These are phyloP conservation scores for Pocillopora damicornis DNA, from an alignment of 64 coral and sea anemone genomes.

Conservation along the genomic window DNA sequence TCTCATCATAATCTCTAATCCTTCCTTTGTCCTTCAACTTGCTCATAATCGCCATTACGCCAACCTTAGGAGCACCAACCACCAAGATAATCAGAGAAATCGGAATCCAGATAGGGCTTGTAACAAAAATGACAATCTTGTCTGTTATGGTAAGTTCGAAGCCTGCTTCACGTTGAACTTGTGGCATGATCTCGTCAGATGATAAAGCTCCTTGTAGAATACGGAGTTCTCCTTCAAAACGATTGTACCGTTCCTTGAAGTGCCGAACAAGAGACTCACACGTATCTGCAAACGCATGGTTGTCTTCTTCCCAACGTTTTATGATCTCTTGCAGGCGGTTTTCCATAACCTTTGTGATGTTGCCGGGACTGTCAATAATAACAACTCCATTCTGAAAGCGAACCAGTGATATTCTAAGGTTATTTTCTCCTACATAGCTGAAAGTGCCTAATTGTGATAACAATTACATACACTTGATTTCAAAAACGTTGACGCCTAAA, in stretches of 20 bases:
- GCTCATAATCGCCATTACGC: neutral
- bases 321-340: slow-evolving; percentile 19
- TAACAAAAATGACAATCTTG: slow-evolving; percentile 12
- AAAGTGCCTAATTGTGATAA: too few species aligned
- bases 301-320: slow-evolving; percentile 34
- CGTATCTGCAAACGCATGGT: slow-evolving; percentile 11
- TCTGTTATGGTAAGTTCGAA: neutral
- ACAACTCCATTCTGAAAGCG: neutral
- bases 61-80: neutral
- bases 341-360: too few species aligned
- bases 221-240: neutral
- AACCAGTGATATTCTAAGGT: too few species aligned
- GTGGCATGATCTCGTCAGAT: neutral
- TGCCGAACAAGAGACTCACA: neutral
- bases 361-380: neutral
- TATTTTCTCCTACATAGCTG: too few species aligned
- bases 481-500: too few species aligned
- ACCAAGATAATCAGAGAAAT: slow-evolving; percentile 4
- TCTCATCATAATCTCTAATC: neutral
- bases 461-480: neutral
- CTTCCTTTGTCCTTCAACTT: slow-evolving; percentile 1
- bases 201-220: slow-evolving; percentile 11
- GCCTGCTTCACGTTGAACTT: too few species aligned
- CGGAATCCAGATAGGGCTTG: slow-evolving; percentile 21
- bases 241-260: slow-evolving; percentile 21